Conservation (phyloP, 2,797 vertebrate species). For the Anguilla obscura region DNA sequence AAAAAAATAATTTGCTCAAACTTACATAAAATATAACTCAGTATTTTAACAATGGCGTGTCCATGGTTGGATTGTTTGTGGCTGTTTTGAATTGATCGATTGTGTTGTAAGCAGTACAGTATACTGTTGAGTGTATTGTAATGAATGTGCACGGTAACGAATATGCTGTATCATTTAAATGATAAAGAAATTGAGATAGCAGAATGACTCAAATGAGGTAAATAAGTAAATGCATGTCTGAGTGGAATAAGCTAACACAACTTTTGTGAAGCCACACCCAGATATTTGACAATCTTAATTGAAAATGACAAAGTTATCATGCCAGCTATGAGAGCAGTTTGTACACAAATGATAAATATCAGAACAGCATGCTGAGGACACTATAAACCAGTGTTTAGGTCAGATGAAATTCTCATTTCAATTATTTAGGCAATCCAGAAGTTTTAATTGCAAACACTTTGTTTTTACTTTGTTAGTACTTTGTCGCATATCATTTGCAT, state of each 20-base stretch:
- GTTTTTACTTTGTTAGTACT: background rate
- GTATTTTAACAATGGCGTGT: background rate
- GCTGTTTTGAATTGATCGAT: background rate
- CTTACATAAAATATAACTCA: background rate
- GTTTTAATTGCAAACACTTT: background rate
- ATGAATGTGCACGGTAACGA: background rate
- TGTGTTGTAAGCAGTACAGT: background rate
- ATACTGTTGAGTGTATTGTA: background rate
- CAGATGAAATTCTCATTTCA: background rate
- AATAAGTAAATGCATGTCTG: background rate
- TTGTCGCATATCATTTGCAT: background rate
- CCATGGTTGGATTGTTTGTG: background rate
- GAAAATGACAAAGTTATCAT: background rate
- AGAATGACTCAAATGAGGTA: background rate
- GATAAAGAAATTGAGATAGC: background rate
- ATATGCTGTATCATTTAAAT: background rate
- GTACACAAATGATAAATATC: background rate
- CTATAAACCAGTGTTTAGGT: background rate
- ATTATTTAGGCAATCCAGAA: background rate
- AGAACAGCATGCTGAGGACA: background rate
- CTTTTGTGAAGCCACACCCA: background rate
- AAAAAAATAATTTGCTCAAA: conserved; percentile 17
- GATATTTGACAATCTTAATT: background rate
- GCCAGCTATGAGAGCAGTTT: background rate
- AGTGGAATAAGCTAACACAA: background rate